Evolutionary conservation across 2,888 invertebrate genomes (phyloP).

Genomic region (Odontothrips loti): DNA sequence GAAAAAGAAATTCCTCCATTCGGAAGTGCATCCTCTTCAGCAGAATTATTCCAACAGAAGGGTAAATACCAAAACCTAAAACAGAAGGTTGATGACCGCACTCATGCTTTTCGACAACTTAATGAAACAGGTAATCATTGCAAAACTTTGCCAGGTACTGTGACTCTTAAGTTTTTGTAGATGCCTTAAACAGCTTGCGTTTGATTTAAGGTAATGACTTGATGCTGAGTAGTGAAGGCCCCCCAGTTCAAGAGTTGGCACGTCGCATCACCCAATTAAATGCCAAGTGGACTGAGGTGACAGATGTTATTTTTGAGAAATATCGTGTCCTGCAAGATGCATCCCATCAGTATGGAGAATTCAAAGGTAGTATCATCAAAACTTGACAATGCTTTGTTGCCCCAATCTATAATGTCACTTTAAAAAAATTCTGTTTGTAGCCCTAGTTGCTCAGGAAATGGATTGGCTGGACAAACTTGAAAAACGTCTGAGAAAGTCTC

Average conservation of each 20-base stretch:
- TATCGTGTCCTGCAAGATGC: constrained; percentile 66
- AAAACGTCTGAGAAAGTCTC: constrained; percentile 66
- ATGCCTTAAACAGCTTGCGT: not conserved
- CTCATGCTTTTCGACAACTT: constrained; percentile 61
- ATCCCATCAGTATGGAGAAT: constrained; percentile 71
- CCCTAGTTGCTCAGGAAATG: constrained; percentile 70
- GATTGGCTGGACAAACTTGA: constrained; percentile 78
- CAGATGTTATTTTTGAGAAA: constrained; percentile 62
- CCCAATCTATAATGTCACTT: not conserved
- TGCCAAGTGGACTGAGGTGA: constrained; percentile 67
- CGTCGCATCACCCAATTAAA: constrained; percentile 64
- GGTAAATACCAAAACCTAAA: constrained; percentile 65
- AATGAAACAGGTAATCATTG: constrained; percentile 57
- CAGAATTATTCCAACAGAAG: constrained; percentile 67
- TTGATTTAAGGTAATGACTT: constrained; percentile 55
- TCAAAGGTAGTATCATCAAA: constrained; percentile 46
- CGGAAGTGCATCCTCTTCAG: constrained; percentile 53
- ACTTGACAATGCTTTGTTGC: constrained; percentile 27
- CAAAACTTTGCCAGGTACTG: constrained; percentile 13
- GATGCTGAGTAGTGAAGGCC: constrained; percentile 55
- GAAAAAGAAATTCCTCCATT: constrained; percentile 60
- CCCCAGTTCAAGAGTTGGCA: constrained; percentile 57
- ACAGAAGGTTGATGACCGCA: constrained; percentile 66
- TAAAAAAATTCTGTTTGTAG: constrained; percentile 49
- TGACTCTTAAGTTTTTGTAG: constrained; percentile 4